Evolutionary conservation across 1,140 invertebrate genomes (phyloP).

Genomic region (Phortica variegata): DNA sequence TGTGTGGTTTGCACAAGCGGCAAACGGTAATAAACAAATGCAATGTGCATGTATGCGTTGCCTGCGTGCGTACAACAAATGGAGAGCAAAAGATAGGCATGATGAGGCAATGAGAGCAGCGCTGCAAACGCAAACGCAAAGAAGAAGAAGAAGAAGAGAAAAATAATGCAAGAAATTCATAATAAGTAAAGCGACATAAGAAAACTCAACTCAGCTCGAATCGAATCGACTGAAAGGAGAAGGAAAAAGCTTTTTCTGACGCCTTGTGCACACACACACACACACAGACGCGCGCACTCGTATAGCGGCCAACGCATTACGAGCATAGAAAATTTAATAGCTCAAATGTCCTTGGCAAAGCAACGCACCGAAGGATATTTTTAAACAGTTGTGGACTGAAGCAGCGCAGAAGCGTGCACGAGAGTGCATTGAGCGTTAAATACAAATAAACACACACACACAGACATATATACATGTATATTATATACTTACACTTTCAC

Average conservation of each 20-base stretch:
- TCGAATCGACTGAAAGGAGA: slow-evolving; percentile 37
- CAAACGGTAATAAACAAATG: no score
- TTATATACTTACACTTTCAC: slow-evolving; percentile 50
- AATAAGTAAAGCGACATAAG: not conserved
- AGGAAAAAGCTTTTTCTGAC: not conserved
- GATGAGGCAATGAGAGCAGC: slow-evolving; percentile 4
- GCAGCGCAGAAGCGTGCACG: slow-evolving; percentile 12
- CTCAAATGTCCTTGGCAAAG: slow-evolving; percentile 52
- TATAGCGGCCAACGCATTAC: slow-evolving; percentile 13
- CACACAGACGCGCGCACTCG: slow-evolving; percentile 10
- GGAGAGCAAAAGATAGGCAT: slow-evolving; percentile 21
- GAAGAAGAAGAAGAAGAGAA: no score
- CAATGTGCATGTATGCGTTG: no score
- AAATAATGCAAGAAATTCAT: slow-evolving; percentile 25
- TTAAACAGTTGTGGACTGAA: slow-evolving; percentile 17
- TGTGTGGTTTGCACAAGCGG: no score
- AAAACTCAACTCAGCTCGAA: slow-evolving; percentile 13
- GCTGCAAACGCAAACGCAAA: slow-evolving; percentile 7
- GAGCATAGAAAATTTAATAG: slow-evolving; percentile 53
- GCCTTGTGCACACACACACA: no score
- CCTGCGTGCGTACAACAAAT: not conserved
- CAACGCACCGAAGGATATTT: slow-evolving; percentile 33
- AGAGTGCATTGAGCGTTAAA: no score
- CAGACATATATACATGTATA: no score
- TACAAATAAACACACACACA: no score